Evolutionary conservation across 2,888 invertebrate species (phyloP).

Genomic region (Resseliella maxima): DNA sequence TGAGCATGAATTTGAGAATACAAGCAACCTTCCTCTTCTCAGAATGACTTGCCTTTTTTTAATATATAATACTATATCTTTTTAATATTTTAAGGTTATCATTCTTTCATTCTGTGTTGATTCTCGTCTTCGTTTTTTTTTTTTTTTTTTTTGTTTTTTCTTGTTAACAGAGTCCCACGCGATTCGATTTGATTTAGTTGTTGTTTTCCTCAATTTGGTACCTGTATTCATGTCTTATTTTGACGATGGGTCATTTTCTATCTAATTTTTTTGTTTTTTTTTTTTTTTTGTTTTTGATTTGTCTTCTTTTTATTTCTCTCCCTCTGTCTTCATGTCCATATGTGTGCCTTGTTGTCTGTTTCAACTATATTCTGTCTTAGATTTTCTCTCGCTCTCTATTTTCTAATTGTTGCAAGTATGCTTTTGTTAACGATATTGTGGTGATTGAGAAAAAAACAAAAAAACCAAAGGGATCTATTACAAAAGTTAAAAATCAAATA

Average conservation of each 20-base stretch:
- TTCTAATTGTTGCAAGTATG: constrained; percentile 35
- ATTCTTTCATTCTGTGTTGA: too few relatives aligned
- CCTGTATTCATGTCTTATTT: constrained; percentile 44
- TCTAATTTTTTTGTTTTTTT: background rate
- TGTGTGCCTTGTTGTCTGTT: background rate
- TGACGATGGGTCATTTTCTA: constrained; percentile 39
- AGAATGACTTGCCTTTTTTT: constrained; percentile 51
- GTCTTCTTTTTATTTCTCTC: background rate
- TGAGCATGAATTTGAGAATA: background rate
- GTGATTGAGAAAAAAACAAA: constrained; percentile 11
- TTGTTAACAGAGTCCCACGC: constrained; percentile 43
- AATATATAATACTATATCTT: constrained; percentile 16
- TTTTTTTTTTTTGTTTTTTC: constrained; percentile 18
- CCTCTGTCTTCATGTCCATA: background rate
- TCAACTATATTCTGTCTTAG: too few relatives aligned
- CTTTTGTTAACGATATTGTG: constrained; percentile 1
- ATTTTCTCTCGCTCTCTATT: background rate
- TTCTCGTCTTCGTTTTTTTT: background rate
- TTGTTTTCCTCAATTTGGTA: constrained; percentile 37
- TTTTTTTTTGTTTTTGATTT: background rate
- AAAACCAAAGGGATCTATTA: constrained; percentile 51
- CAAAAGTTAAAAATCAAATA: constrained; percentile 21
- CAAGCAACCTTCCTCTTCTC: constrained; percentile 36
- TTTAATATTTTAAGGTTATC: constrained; percentile 41
- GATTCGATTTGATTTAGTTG: constrained; percentile 53